Conservation (phyloP, 2,888 invertebrate species). For the Cloeon dipterum region DNA sequence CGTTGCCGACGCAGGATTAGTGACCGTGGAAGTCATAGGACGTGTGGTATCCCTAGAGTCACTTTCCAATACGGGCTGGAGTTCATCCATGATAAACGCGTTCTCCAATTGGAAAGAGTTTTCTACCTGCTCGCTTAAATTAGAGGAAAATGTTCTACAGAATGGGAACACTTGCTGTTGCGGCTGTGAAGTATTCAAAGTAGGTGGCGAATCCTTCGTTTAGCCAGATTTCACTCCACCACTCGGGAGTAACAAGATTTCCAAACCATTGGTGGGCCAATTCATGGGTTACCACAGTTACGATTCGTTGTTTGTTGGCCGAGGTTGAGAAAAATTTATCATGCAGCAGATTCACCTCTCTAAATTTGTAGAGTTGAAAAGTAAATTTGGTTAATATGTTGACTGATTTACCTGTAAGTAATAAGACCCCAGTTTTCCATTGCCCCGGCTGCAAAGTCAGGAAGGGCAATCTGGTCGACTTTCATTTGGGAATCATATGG, state of each 20-base stretch:
- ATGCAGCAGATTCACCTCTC: slow-evolving; percentile 3
- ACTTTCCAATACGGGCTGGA: slow-evolving; percentile 4
- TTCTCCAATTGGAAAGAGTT: slow-evolving; percentile 6
- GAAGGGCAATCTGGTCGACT: no score
- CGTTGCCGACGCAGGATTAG: slow-evolving; percentile 5
- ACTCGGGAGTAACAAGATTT: slow-evolving; percentile 15
- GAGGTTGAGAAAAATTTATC: slow-evolving; percentile 4
- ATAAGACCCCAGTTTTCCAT: no score
- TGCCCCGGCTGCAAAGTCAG: no score
- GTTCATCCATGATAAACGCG: slow-evolving; percentile 5
- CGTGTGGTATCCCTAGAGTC: slow-evolving; percentile 6
- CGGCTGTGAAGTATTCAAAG: slow-evolving; percentile 20
- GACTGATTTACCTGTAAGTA: no score
- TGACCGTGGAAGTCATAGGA: slow-evolving; percentile 4
- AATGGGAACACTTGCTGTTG: no score
- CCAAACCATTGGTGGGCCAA: slow-evolving; percentile 26
- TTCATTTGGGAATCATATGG: no score
- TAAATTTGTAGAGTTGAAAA: no score
- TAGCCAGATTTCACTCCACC: slow-evolving; percentile 18
- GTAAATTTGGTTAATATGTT: no score
- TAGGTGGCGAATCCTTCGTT: slow-evolving; percentile 24
- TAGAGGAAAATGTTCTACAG: neutral
- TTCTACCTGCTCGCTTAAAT: slow-evolving; percentile 4
- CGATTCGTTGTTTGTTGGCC: slow-evolving; percentile 6
- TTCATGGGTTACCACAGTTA: slow-evolving; percentile 20